phyloP scores from a whole-genome alignment of 2,797 vertebrate species.

The Prunella strophiata region DNA sequence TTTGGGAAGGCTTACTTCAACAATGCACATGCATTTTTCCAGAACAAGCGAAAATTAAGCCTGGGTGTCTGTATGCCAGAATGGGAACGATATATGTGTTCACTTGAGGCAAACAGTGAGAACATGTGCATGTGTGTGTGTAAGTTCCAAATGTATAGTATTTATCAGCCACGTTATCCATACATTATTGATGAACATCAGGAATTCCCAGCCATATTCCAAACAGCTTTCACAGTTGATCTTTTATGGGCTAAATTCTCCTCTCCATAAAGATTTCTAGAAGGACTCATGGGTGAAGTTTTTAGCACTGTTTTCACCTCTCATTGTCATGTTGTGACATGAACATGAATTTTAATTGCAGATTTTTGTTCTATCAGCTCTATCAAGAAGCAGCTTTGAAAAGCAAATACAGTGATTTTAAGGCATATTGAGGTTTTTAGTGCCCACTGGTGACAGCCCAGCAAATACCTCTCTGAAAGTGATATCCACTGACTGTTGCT shows the following conservation, averaged over 20 bases:
- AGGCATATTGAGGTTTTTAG: not conserved
- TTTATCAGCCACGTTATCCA: not conserved
- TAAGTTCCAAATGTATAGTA: not conserved
- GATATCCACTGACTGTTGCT: not conserved
- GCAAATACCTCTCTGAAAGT: not conserved
- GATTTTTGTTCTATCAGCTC: not conserved
- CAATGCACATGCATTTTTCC: not conserved
- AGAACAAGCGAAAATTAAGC: not conserved
- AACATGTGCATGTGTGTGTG: not conserved
- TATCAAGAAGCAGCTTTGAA: not conserved
- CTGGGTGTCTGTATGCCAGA: not conserved
- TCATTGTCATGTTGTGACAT: not conserved
- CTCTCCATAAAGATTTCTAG: not conserved
- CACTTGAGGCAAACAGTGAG: not conserved
- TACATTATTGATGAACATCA: rapidly evolving
- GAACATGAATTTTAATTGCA: not conserved
- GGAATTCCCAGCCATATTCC: not conserved
- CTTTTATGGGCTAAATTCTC: not conserved
- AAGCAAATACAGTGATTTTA: not conserved
- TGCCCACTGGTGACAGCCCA: not conserved
- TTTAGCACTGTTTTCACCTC: not conserved
- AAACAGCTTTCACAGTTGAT: not conserved
- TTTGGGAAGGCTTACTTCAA: not conserved
- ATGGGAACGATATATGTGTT: not conserved
- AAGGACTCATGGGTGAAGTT: not conserved